A percentile compares a stretch with the other conserved stretches of the same genome.
Evolutionary conservation across 2,888 invertebrate species (phyloP).

Genomic region (Litoditis marina): DNA sequence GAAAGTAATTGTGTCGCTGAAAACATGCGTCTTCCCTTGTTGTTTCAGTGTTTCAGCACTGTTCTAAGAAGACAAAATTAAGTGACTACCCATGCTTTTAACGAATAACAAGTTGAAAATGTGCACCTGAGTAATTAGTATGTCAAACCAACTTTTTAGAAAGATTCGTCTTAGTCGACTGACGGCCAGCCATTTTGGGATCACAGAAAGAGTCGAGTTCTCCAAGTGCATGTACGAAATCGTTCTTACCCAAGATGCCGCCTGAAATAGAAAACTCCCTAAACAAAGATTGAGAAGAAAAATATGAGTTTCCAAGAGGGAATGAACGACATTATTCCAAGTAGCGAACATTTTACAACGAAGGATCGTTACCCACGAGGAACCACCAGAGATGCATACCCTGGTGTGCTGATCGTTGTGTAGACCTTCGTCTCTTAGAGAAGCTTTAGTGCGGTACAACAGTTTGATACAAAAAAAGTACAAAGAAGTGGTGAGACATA

Average conservation of each 20-base stretch:
- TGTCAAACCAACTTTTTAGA: slow-evolving; percentile 1
- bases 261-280: not conserved
- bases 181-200: slow-evolving; percentile 49
- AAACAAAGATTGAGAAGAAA: not conserved
- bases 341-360: not conserved
- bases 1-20: no score
- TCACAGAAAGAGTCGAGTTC: slow-evolving; percentile 35
- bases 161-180: slow-evolving; percentile 8
- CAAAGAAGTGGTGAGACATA: no score
- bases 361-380: no score
- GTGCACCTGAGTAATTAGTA: not conserved
- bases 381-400: no score
- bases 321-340: not conserved
- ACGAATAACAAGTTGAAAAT: not conserved
- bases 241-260: slow-evolving; percentile 3
- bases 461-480: no score
- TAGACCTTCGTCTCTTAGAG: no score
- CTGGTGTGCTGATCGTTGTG: not conserved
- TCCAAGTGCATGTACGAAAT: slow-evolving; percentile 45
- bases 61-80: not conserved
- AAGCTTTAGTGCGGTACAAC: no score
- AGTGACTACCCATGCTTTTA: not conserved
- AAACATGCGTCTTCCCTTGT: not conserved
- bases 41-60: not conserved
- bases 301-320: no score